Evolutionary conservation across 2,113 vertebrate genomes (phyloP), one percentile per base, ranked within the genome.

Genomic region (Hippoglossus stenolepis): DNA sequence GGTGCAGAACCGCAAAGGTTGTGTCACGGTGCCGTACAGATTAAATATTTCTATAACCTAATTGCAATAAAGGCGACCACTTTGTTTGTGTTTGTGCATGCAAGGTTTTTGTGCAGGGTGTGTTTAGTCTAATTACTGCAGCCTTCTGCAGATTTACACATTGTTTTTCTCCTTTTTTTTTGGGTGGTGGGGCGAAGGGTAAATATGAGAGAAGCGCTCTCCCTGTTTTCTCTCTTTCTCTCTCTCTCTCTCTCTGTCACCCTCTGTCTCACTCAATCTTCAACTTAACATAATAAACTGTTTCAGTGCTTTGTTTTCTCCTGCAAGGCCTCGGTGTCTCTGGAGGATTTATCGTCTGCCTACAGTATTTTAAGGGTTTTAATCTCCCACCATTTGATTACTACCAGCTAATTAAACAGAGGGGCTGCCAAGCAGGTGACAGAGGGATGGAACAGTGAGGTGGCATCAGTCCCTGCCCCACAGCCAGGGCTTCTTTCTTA

Each of bases 391-490:
- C 77, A 83, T 91, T 92, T 90, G 86, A 90, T 90, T 90, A 85
- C 83, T 80, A 81, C 61, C 84, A 71, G 77, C 90, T 94, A 94
- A 92, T 94, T 92, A 94, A 93, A 90, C 78, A 71, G 79, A 62
- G 85, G 28, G 8, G 65, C 77, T 89, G 89, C 92, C 91, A 95
- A 92, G 89, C 89, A 93, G 92, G 89, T 92, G 91, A 93, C 78
- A 65, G 67, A 76, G 72, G 49, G 56, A 73, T 65, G 68, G 67
- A 70, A 40, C 65, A 40, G 70, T 13, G 71, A 86, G 75, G 70
- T 73, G 65, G 81, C 72, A 73, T 18, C 24, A 17, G 67, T 43
- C 43, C 20, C 72, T 58, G 70, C 70, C 57, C 31, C 61, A 5
- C 61, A 78, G 61, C 77, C 64, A 56, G 20, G 10, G n/a, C n/a